Evolutionary conservation across 2,888 invertebrate genomes (phyloP), one percentile per base, ranked within the genome.

Genomic region (Cataglyphis albicans): DNA sequence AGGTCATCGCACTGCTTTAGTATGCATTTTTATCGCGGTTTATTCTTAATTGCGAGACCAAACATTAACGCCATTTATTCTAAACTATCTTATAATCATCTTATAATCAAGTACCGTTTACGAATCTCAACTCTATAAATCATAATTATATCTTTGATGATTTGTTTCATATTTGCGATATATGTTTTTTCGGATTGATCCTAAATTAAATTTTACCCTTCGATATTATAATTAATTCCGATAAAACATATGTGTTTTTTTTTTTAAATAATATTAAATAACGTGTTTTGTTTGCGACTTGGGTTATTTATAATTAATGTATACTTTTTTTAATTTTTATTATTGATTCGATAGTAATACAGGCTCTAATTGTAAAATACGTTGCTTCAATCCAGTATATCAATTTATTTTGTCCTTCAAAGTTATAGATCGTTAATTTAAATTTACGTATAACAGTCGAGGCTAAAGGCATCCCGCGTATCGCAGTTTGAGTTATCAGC

Each of bases 41-140:
- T 25, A 1, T 92, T 92, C 89, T 93, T 93, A 93, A 93, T 93
- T 93, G 91, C 92, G 90, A 92, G 90, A 91, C 90, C 89, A 91
- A 92, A 90, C 90, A 89, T 91, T 89, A 83, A 91, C 87, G 86
- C 87, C 59, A 6, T 21, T 38, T 35, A 55, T 67, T 15, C 3
- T 29, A 25, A 44, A 32, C 12, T 7, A 21, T 63, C 29, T 29
- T 2, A 32, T 55, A 63, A 74, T 21, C 41, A 7, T 64, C 29
- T 81, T 38, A 55, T 29, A 29, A 29, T 29, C 29, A 72, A 61
- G 6, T 41, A 18, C 21, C n/a, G n/a, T 63, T 73, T 29, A 52
- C 38, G 29, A 75, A 3, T 3, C 32, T 44, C 7, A 15, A 61
- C 4, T 61, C 21, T 9, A n/a, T 65, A 18, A 6, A 3, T 21